phyloP scores from a whole-genome alignment of 2,888 invertebrate genomes.

The Cephonodes hylas region DNA sequence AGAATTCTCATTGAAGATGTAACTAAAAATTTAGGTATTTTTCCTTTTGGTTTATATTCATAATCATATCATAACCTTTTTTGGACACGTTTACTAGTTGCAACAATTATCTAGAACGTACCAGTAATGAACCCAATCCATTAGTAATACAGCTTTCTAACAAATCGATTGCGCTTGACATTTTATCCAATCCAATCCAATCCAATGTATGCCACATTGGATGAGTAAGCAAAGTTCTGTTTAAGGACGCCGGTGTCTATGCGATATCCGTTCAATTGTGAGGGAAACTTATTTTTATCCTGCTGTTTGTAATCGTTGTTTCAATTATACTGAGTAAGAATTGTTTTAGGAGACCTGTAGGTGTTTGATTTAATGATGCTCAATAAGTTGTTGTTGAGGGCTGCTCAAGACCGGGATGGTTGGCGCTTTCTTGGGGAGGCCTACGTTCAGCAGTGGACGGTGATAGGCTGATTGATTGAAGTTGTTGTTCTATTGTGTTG shows the following conservation, averaged over 20 bases:
- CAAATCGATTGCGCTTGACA: background rate
- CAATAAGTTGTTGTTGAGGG: no score
- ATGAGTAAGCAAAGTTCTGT: conserved; percentile 27
- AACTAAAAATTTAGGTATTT: background rate
- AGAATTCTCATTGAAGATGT: no score
- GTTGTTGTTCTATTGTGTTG: no score
- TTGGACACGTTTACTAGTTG: background rate
- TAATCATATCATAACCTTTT: background rate
- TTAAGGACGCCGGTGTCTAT: conserved; percentile 35
- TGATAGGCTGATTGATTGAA: no score
- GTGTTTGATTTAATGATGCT: no score
- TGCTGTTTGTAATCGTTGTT: background rate
- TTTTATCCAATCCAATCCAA: no score
- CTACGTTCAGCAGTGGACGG: no score
- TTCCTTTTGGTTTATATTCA: no score
- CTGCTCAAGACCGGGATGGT: no score
- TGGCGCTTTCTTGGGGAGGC: no score
- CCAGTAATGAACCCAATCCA: background rate
- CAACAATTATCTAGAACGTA: background rate
- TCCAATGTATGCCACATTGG: no score
- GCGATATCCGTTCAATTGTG: conserved; percentile 29
- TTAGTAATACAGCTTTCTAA: background rate
- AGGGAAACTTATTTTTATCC: background rate
- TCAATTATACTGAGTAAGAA: background rate
- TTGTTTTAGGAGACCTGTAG: no score